Evolutionary conservation across 1,140 invertebrate genomes (phyloP), one percentile per base, ranked within the genome.

Genomic region (Eufriesea mexicana): DNA sequence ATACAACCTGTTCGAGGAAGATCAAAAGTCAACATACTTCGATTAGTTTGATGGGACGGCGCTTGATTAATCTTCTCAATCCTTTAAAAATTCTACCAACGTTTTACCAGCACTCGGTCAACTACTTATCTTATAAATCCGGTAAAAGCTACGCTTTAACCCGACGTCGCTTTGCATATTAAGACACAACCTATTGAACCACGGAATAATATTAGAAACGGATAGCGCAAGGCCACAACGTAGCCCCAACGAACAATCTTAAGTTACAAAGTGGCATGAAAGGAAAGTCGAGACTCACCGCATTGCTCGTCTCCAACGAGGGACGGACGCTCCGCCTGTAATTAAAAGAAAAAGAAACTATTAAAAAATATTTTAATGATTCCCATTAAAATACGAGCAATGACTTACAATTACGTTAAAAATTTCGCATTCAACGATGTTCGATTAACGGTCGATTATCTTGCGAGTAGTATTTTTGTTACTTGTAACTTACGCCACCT

Each of bases 261-360:
- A 62, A 54, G 45, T 80, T 73, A 73, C 68, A 64, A 73, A 73
- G 68, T 71, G 51, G 10, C 7, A 62, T 54, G 28, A 70, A 66
- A 81, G 35, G 47, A 74, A 85, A 80, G 47, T 45, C 12, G 51
- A 80, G 55, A 89, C 86, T 85, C 76, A 88, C 84, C 85, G 66
- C 85, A 84, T 87, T 76, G 73, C 64, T 72, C 61, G 54, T 75
- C 64, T 79, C 25, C 49, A 67, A 81, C n/a, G 70, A 82, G 75
- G 71, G 45, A 71, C 25, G 55, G 16, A 18, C 57, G 45, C 51
- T 77, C 70, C 66, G 76, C 79, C 89, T 90, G 88, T 23, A 89
- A 90, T 78, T 70, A 67, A 89, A 89, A 83, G 62, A 51, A n/a
- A 57, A 28, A 49, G 45, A 64, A 54, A 16, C 1, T 18, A 18